Conservation (phyloP, 1,140 invertebrate genomes). For the Babylonia areolata region DNA sequence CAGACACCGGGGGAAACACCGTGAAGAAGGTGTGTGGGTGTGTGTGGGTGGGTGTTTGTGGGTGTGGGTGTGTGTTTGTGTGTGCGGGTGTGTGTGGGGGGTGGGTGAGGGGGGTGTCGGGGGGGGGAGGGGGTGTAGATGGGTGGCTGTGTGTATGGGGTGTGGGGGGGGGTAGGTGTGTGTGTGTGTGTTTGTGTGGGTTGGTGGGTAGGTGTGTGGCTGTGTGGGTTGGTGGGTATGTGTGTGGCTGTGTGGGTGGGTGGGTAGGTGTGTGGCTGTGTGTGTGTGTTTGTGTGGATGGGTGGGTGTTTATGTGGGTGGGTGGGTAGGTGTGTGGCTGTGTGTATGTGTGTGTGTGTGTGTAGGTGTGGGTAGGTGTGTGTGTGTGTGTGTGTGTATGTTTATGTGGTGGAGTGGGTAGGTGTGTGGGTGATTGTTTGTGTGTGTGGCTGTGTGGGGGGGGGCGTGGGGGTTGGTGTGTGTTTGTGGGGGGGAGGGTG, state of each 20-base stretch:
- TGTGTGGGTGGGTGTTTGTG: neutral
- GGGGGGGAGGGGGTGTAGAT: conserved; percentile 14
- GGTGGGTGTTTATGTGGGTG: neutral
- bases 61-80: neutral
- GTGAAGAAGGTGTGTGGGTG: conserved; percentile 36
- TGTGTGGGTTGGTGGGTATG: neutral
- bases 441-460: neutral
- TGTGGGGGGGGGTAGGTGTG: conserved; percentile 20
- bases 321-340: neutral
- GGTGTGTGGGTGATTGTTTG: neutral
- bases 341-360: neutral
- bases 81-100: conserved; percentile 4
- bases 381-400: neutral
- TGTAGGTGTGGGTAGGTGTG: neutral
- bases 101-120: neutral
- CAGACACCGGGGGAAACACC: conserved; percentile 34
- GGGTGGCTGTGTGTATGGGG: neutral
- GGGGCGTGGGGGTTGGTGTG: neutral
- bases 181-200: neutral
- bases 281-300: conserved; percentile 7
- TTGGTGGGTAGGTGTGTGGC: neutral
- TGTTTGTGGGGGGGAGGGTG: neutral
- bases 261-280: neutral
- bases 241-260: neutral
- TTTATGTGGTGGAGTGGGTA: neutral